phyloP scores from a whole-genome alignment of 2,113 vertebrate genomes.

The Clarias gariepinus region DNA sequence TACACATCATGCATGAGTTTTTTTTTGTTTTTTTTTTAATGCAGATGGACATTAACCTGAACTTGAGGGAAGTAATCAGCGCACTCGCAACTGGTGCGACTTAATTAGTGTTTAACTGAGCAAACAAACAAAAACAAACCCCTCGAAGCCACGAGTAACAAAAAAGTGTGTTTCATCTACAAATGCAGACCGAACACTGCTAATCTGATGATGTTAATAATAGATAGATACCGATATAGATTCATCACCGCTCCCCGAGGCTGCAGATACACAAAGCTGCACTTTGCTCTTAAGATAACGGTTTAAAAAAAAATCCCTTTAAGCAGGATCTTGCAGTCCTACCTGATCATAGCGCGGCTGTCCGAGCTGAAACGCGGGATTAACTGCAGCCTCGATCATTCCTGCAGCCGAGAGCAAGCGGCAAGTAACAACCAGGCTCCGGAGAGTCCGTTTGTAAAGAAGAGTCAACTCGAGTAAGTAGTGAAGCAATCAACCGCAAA shows the following conservation, averaged over 20 bases:
- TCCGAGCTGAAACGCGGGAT: constrained; percentile 86
- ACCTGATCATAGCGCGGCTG: constrained; percentile 91
- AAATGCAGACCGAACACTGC: not conserved
- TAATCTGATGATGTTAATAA: not conserved
- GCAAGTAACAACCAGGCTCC: constrained; percentile 65
- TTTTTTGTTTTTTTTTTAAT: too few species aligned
- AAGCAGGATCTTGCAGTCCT: constrained; percentile 14
- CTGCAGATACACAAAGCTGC: constrained; percentile 37
- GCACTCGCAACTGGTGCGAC: not conserved
- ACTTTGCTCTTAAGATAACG: constrained; percentile 24
- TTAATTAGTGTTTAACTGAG: not conserved
- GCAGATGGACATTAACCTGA: constrained; percentile 23
- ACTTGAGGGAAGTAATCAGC: not conserved
- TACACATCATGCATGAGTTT: not conserved
- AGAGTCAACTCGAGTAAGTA: constrained; percentile 62
- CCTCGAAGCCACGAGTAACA: not conserved
- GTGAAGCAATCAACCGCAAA: constrained; percentile 57
- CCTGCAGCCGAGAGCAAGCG: constrained; percentile 61
- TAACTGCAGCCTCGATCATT: constrained; percentile 82
- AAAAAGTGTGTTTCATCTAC: not conserved
- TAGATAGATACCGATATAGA: constrained; percentile 35
- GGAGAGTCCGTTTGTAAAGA: constrained; percentile 60
- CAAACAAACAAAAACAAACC: not conserved
- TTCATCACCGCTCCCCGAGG: constrained; percentile 40
- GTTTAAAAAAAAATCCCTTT: not conserved